phyloP scores from a whole-genome alignment of 2,797 vertebrate species.

The Lepilemur septentrionalis region DNA sequence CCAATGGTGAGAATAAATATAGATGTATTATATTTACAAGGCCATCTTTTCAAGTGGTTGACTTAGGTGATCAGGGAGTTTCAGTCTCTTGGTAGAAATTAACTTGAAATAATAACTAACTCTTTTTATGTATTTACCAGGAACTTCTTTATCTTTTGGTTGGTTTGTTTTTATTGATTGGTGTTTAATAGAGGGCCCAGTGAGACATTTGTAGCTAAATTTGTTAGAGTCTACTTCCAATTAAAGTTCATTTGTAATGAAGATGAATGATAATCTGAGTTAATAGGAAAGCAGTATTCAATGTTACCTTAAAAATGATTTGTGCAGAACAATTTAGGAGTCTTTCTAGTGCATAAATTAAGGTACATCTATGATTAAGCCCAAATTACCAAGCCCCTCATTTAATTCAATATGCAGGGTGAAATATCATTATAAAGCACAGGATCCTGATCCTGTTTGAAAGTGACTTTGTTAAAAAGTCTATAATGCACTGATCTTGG shows the following conservation, averaged over 20 bases:
- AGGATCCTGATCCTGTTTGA: not conserved
- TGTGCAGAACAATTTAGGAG: conserved; percentile 46
- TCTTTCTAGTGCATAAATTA: conserved; percentile 6
- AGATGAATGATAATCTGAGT: conserved; percentile 72
- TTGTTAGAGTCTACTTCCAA: conserved; percentile 68
- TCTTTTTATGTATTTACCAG: not conserved
- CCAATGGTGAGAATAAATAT: not conserved
- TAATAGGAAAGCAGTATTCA: conserved; percentile 52
- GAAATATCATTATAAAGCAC: conserved; percentile 17
- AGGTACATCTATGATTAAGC: conserved; percentile 49
- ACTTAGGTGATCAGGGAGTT: not conserved
- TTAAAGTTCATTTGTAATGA: conserved; percentile 73
- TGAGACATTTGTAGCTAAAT: conserved; percentile 71
- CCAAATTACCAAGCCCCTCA: not conserved
- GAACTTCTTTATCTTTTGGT: conserved; percentile 32
- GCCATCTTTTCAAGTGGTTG: not conserved
- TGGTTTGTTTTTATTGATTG: conserved; percentile 70
- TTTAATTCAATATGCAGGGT: not conserved
- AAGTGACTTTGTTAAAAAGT: not conserved
- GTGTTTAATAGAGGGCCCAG: conserved; percentile 58
- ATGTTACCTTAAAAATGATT: conserved; percentile 68
- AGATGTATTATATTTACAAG: not conserved
- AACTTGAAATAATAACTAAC: conserved; percentile 30
- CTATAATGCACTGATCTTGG: not conserved
- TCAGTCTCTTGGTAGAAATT: conserved; percentile 43